Percentiles rank a stretch among this genome's conserved stretches.
Conservation (phyloP, 2,113 vertebrate genomes). For the Excalfactoria chinensis region DNA sequence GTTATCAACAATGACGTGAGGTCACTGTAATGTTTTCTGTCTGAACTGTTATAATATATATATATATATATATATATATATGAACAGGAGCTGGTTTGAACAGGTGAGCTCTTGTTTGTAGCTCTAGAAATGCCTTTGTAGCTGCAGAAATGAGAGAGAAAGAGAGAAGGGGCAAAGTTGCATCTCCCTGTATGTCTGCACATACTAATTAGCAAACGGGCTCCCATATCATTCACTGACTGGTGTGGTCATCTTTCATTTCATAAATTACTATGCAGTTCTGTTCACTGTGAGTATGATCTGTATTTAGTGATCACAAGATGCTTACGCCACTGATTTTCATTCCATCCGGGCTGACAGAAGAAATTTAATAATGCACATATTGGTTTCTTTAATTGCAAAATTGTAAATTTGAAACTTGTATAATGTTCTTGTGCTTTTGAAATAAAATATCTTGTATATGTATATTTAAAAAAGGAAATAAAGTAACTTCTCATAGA, state of each 20-base stretch:
- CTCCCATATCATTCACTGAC: slow-evolving; percentile 53
- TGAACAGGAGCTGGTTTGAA: slow-evolving; percentile 44
- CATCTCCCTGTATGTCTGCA: slow-evolving; percentile 62
- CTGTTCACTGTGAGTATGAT: slow-evolving; percentile 81
- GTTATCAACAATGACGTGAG: not conserved
- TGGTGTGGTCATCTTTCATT: slow-evolving; percentile 71
- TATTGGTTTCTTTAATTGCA: slow-evolving; percentile 81
- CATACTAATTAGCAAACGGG: slow-evolving; percentile 64
- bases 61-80: not conserved
- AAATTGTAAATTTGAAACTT: slow-evolving; percentile 86
- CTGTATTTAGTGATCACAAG: slow-evolving; percentile 75
- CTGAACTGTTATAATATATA: not conserved
- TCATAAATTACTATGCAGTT: slow-evolving; percentile 82
- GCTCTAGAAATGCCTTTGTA: slow-evolving; percentile 6
- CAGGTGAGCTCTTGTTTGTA: not conserved
- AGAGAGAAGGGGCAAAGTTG: slow-evolving; percentile 22
- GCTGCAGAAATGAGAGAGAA: slow-evolving; percentile 7
- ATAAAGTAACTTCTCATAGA: slow-evolving; percentile 75
- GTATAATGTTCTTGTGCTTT: slow-evolving; percentile 84
- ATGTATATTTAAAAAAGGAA: slow-evolving; percentile 83
- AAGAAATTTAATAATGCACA: slow-evolving; percentile 79
- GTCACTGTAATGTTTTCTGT: slow-evolving; percentile 47
- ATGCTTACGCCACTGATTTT: slow-evolving; percentile 78
- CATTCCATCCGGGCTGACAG: slow-evolving; percentile 76
- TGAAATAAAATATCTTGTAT: slow-evolving; percentile 83